Percentiles rank a stretch among this genome's conserved stretches.
These are phyloP conservation scores for Bubo bubo DNA, from an alignment of 2,113 vertebrate species.

Conservation along the genomic window DNA sequence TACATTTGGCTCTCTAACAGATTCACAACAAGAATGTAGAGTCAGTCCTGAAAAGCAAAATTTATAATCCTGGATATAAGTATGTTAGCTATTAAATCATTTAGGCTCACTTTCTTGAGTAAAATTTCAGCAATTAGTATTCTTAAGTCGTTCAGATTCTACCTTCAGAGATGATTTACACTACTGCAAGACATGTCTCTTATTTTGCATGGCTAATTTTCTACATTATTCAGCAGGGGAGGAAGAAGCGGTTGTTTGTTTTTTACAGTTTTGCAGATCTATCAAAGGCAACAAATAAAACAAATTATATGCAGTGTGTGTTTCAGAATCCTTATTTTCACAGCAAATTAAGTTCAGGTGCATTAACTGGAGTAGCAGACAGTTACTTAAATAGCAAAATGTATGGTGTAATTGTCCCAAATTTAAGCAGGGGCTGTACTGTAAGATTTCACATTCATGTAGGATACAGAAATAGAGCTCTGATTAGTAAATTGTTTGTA, in stretches of 20 bases:
- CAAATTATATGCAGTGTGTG: neutral
- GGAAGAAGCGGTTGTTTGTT: slow-evolving; percentile 3
- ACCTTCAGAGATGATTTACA: neutral
- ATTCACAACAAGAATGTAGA: neutral
- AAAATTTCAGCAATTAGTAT: slow-evolving; percentile 22
- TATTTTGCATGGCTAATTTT: slow-evolving; percentile 41
- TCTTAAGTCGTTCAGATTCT: neutral
- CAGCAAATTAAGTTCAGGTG: slow-evolving; percentile 49
- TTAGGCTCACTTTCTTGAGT: neutral
- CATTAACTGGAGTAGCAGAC: neutral
- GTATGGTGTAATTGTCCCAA: neutral
- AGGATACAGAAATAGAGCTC: neutral
- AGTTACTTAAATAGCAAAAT: slow-evolving; percentile 9
- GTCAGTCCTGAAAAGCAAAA: neutral
- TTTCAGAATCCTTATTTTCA: slow-evolving; percentile 37
- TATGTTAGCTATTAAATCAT: neutral
- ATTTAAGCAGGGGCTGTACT: neutral
- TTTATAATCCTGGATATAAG: neutral
- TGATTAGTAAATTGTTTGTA: slow-evolving; percentile 11
- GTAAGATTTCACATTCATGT: neutral
- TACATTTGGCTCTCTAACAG: neutral
- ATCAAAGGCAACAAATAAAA: slow-evolving; percentile 34
- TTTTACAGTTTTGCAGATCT: slow-evolving; percentile 24
- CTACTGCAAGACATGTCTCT: neutral
- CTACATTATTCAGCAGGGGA: slow-evolving; percentile 14